Evolutionary conservation across 2,113 vertebrate genomes (phyloP).

Genomic region (Malurus cyaneus): DNA sequence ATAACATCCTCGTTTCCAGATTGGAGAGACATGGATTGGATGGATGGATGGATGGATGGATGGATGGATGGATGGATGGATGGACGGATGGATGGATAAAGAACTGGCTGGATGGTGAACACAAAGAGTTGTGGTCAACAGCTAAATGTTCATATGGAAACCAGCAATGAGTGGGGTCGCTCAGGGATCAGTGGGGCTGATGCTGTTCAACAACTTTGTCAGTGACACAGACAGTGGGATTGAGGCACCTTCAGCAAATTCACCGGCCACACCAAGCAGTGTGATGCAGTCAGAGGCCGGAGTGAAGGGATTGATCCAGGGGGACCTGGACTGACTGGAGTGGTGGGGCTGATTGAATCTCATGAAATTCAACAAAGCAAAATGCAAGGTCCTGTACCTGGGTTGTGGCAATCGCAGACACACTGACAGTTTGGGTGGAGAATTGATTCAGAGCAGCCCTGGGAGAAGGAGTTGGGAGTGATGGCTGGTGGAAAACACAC

Average conservation of each 20-base stretch:
- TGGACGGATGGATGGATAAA: neutral
- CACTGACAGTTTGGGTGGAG: too few species aligned
- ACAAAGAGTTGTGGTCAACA: neutral
- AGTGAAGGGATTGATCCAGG: neutral
- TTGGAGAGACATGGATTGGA: neutral
- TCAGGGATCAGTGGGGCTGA: neutral
- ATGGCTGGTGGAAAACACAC: neutral
- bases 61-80: neutral
- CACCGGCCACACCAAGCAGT: neutral
- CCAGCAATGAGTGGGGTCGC: neutral
- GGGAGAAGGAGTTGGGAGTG: neutral
- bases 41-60: neutral
- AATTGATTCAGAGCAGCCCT: neutral
- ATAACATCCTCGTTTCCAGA: neutral
- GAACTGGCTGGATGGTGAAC: neutral
- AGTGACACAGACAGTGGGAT: neutral
- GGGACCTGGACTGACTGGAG: neutral
- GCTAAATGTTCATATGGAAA: neutral
- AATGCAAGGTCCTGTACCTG: too few species aligned
- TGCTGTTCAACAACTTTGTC: neutral
- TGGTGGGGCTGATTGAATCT: neutral
- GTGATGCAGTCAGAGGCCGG: neutral
- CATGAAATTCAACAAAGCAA: too few species aligned
- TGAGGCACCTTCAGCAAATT: neutral
- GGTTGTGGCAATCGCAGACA: too few species aligned